phyloP scores from a whole-genome alignment of 2,888 invertebrate species.

The Abscondita cerata region DNA sequence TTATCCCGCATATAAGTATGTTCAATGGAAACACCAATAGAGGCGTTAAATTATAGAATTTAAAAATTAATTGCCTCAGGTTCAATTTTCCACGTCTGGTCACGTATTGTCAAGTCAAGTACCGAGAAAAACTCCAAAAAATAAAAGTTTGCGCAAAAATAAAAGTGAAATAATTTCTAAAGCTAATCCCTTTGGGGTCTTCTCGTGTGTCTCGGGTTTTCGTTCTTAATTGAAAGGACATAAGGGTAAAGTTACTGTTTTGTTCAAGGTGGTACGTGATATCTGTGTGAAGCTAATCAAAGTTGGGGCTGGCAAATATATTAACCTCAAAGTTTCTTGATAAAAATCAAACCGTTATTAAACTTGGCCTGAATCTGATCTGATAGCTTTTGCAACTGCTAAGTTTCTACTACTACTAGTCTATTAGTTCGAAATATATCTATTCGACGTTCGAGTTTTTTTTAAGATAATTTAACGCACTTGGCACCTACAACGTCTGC shows the following conservation, averaged over 20 bases:
- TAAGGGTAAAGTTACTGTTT: constrained; percentile 36
- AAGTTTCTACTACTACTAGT: constrained; percentile 1
- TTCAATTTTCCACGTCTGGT: constrained; percentile 20
- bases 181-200: constrained; percentile 31
- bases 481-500: too few relatives aligned
- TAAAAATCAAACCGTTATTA: constrained; percentile 38
- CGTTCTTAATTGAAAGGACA: constrained; percentile 37
- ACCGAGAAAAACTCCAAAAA: constrained; percentile 18
- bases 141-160: constrained; percentile 28
- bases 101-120: constrained; percentile 32
- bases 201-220: constrained; percentile 19
- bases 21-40: constrained; percentile 1
- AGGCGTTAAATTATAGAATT: constrained; percentile 20
- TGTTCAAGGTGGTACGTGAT: constrained; percentile 35
- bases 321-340: constrained; percentile 36
- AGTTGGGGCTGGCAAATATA: constrained; percentile 35
- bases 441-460: too few relatives aligned
- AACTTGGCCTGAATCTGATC: constrained; percentile 34
- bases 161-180: constrained; percentile 33
- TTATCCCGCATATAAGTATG: too few relatives aligned
- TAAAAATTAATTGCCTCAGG: constrained; percentile 29
- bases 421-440: too few relatives aligned
- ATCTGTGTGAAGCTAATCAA: constrained; percentile 36
- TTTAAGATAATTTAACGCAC: too few relatives aligned
- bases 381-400: constrained; percentile 25